These are phyloP conservation scores for Leptatherina wallacei DNA, from an alignment of 2,797 vertebrate genomes.

Conservation along the genomic window DNA sequence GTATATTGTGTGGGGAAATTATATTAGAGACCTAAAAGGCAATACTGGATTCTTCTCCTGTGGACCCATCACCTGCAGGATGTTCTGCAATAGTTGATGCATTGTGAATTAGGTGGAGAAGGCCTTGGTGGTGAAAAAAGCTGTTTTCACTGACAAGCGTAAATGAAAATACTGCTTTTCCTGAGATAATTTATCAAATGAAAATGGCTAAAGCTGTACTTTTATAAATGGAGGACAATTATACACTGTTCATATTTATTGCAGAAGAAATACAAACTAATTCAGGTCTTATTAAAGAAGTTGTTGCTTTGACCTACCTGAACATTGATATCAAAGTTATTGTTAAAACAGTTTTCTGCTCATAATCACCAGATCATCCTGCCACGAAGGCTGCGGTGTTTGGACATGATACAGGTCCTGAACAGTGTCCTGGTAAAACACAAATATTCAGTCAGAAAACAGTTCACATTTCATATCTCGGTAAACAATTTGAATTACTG, in stretches of 20 bases:
- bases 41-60: background rate
- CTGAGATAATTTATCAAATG: background rate
- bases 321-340: conserved; percentile 7
- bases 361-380: conserved; percentile 82
- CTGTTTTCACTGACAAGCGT: background rate
- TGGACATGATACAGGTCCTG: conserved; percentile 72
- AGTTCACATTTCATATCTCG: conserved; percentile 10
- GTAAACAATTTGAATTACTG: background rate
- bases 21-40: background rate
- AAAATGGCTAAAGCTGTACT: conserved; percentile 3
- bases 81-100: background rate
- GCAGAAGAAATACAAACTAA: conserved; percentile 15
- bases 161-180: background rate
- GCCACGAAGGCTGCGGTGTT: conserved; percentile 78
- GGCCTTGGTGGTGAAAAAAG: background rate
- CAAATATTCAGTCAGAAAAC: conserved; percentile 26
- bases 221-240: background rate
- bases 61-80: background rate
- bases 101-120: background rate
- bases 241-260: background rate
- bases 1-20: background rate
- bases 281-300: background rate
- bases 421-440: conserved; percentile 71
- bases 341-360: conserved; percentile 32
- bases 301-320: conserved; percentile 8